Conservation (phyloP, 2,113 vertebrate genomes). For the Sula dactylatra region DNA sequence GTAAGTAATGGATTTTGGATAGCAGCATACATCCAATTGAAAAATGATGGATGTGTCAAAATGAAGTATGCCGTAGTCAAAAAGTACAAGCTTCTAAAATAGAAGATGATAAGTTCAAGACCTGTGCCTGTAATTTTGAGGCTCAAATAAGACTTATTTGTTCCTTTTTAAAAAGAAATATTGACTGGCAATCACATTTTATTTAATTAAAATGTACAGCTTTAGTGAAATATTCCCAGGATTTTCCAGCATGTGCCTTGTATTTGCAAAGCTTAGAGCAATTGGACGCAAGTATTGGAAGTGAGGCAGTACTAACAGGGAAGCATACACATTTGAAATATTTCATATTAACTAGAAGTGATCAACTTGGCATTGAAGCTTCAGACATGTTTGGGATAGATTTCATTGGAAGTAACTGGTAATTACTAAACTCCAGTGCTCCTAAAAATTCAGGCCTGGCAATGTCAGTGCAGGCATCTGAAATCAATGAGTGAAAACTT, state of each 20-base stretch:
- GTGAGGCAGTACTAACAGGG: not conserved
- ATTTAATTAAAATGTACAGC: not conserved
- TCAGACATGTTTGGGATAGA: not conserved
- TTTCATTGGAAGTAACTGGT: not conserved
- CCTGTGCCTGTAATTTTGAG: not conserved
- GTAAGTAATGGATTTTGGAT: slow-evolving; percentile 33
- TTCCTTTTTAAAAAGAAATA: not conserved
- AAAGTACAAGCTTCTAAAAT: not conserved
- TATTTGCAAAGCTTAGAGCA: not conserved
- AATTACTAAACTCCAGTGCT: not conserved
- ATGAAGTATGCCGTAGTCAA: not conserved
- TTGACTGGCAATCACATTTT: not conserved
- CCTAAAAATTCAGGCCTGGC: not conserved
- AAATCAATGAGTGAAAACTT: not conserved
- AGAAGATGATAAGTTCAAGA: not conserved
- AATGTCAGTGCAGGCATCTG: not conserved
- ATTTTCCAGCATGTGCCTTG: not conserved
- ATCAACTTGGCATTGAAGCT: not conserved
- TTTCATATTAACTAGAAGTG: not conserved
- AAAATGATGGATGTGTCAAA: slow-evolving; percentile 12
- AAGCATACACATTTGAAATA: not conserved
- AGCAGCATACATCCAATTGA: not conserved
- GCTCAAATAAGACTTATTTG: not conserved
- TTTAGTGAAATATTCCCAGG: not conserved
- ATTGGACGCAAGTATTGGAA: not conserved